Conservation (phyloP, 1,140 invertebrate genomes). For the Oscheius sp. region DNA sequence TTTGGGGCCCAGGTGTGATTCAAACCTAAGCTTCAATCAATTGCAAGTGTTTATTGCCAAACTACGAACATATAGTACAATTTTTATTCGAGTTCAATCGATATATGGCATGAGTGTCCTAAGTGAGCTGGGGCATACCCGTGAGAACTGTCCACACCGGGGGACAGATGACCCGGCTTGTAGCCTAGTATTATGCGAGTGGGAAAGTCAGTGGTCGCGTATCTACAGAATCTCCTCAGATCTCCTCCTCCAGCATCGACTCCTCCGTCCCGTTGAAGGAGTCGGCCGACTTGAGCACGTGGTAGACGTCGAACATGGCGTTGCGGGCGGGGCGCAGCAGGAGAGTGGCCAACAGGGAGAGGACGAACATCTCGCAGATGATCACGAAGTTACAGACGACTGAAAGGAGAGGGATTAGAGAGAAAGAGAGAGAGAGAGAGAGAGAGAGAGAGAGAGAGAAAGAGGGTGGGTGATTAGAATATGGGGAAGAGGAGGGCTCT, state of each 20-base stretch:
- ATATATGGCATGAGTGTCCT: no score
- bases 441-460: constrained; percentile 3
- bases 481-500: not conserved
- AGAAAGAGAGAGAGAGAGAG: not conserved
- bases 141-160: no score
- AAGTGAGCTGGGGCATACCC: not conserved
- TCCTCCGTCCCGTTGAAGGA: constrained; percentile 5
- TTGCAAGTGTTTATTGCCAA: no score
- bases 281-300: not conserved
- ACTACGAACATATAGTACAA: not conserved
- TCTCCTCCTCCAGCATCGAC: constrained; percentile 5
- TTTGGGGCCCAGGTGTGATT: no score
- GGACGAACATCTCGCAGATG: constrained; percentile 41
- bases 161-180: no score
- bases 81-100: no score
- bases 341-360: constrained; percentile 37
- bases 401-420: no score
- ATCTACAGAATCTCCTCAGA: no score
- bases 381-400: constrained; percentile 43
- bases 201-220: no score
- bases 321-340: constrained; percentile 21
- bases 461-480: not conserved
- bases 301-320: constrained; percentile 6
- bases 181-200: no score
- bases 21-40: no score